phyloP scores from a whole-genome alignment of 2,888 invertebrate species.

The Lobophora halterata region DNA sequence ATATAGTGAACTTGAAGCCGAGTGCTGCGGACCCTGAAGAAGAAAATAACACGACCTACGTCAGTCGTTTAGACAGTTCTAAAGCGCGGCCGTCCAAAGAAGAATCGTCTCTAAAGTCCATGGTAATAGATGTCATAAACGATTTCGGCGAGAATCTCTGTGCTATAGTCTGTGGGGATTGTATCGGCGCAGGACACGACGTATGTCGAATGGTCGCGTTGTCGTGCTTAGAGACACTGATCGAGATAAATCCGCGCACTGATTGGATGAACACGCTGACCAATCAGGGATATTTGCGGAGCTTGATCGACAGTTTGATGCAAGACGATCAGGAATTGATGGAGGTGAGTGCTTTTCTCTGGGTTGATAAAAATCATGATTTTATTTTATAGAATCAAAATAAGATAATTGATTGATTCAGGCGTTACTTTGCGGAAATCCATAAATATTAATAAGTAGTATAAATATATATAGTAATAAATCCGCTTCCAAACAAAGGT shows the following conservation, averaged over 20 bases:
- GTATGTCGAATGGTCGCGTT: slow-evolving; percentile 94
- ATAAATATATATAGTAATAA: too few relatives aligned
- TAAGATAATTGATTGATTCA: too few relatives aligned
- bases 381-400: background rate
- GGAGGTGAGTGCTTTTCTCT: slow-evolving; percentile 50
- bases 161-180: slow-evolving; percentile 90
- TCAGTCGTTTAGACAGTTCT: slow-evolving; percentile 84
- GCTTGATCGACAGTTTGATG: slow-evolving; percentile 89
- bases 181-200: slow-evolving; percentile 90
- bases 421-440: too few relatives aligned
- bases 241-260: slow-evolving; percentile 87
- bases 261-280: slow-evolving; percentile 71
- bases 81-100: slow-evolving; percentile 51
- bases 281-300: slow-evolving; percentile 86
- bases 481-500: too few relatives aligned
- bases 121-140: slow-evolving; percentile 77
- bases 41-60: slow-evolving; percentile 75
- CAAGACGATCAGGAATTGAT: slow-evolving; percentile 87
- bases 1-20: slow-evolving; percentile 83
- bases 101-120: slow-evolving; percentile 61
- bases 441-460: too few relatives aligned
- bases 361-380: background rate
- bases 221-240: slow-evolving; percentile 88
- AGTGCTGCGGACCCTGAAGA: slow-evolving; percentile 61
- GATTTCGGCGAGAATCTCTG: slow-evolving; percentile 91